phyloP scores from a whole-genome alignment of 2,113 vertebrate genomes.

The Gallinago media region DNA sequence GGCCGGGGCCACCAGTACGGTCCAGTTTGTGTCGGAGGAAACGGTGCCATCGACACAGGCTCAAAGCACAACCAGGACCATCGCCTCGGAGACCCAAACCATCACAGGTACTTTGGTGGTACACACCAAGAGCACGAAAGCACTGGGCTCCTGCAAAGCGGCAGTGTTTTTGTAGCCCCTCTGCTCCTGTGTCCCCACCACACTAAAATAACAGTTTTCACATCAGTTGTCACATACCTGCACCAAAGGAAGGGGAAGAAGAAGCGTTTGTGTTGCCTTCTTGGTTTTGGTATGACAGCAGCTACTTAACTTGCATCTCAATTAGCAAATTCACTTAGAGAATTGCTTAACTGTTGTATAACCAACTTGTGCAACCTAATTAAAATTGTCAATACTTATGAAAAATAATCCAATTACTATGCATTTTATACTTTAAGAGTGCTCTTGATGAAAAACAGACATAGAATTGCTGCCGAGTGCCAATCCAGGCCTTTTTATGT shows the following conservation, averaged over 20 bases:
- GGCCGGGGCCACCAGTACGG: constrained; percentile 59
- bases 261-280: background rate
- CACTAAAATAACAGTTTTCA: background rate
- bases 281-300: background rate
- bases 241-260: background rate
- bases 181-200: background rate
- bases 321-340: background rate
- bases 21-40: constrained; percentile 81
- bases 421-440: background rate
- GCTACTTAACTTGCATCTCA: background rate
- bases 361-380: background rate
- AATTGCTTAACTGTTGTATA: background rate
- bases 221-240: rapidly evolving
- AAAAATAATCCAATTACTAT: background rate
- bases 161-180: rapidly evolving
- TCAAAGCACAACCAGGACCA: constrained; percentile 65
- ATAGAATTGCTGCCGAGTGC: background rate
- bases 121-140: background rate
- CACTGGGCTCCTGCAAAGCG: rapidly evolving
- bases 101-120: constrained; percentile 79
- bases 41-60: constrained; percentile 64
- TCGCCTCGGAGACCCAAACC: constrained; percentile 81
- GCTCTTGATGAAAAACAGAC: background rate
- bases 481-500: background rate
- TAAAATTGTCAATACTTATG: background rate